Base-by-base conservation (phyloP, 2,797 vertebrate genomes). In the Leptodactylus fallax region DNA sequence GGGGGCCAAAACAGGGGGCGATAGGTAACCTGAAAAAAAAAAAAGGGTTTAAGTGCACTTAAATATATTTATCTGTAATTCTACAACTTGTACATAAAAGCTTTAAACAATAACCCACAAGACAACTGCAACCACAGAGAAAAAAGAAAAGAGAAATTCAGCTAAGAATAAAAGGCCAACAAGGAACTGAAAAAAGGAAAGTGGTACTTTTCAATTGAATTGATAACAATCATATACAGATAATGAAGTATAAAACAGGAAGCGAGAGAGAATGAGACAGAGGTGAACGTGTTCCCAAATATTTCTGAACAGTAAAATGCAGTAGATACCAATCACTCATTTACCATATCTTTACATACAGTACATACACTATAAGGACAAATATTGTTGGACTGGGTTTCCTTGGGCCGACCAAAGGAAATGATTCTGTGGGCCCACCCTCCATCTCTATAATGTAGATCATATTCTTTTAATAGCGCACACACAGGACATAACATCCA, bases 111-210 rank as follows among this genome's bases (percentile, higher is more conserved):
- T 71, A 36, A 36, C 69, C 19, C 21, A 60, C 8, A 23, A 45
- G 23, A 56, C 23, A 4, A n/a, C 12, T 49, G 23, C 14, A 72
- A 85, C 83, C 71, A 45, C 83, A 77, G 13, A 58, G n/a, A 0
- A 84, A 5, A 81, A 23, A 88, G 83, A 88, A 85, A 85, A 69
- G 53, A 88, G 87, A 81, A 85, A 88, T 61, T 65, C 21, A 61
- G 14, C 71, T 25, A 56, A 76, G 10, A 80, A 53, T 58, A 81
- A 60, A 76, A 85, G n/a, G 12, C n/a, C 72, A 65, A 88, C 21
- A 65, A 78, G 87, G 87, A 89, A 89, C 83, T 71, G 84, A 89
- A 89, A 89, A 27, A 60, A 60, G 69, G 60, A 89, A 89, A 82
- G 79, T 85, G 65, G 77, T 82, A 78, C 7, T 60, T 69, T 63